These are phyloP conservation scores for Triops longicaudatus DNA, from an alignment of 1,140 invertebrate species.

Conservation along the genomic window DNA sequence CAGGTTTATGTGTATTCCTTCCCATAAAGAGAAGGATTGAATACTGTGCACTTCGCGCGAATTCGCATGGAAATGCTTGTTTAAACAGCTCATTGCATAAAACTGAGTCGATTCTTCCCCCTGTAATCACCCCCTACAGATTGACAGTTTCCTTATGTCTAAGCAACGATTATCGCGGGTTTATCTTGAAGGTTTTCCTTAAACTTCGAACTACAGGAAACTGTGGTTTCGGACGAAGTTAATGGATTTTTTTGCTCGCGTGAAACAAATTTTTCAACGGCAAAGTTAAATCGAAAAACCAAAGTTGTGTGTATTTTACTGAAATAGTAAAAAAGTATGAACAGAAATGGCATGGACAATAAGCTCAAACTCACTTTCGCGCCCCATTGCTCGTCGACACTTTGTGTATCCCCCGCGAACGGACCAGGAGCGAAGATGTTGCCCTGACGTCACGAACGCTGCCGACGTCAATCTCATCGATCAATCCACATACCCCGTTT, in stretches of 20 bases:
- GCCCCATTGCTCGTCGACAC: not conserved
- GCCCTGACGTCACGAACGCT: not conserved
- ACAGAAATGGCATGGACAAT: not conserved
- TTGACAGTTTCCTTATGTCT: not conserved
- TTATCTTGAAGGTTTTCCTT: not conserved
- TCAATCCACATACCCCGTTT: not conserved
- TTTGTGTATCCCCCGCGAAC: not conserved
- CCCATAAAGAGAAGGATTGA: not conserved
- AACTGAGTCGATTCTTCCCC: not conserved
- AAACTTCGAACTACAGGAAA: not conserved
- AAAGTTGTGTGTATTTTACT: not conserved
- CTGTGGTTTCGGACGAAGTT: not conserved
- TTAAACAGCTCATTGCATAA: not conserved
- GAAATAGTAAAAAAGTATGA: not conserved
- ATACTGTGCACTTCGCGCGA: not conserved
- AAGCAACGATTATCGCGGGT: not conserved
- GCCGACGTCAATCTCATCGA: not conserved
- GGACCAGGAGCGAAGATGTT: not conserved
- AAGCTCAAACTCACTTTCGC: not conserved
- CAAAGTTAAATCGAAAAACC: not conserved
- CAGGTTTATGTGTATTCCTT: not conserved
- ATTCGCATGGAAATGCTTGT: not conserved
- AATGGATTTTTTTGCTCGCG: not conserved
- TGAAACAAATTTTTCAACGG: not conserved
- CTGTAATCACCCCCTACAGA: not conserved